Conservation (phyloP, 1,140 invertebrate genomes). For the Oryzaephilus surinamensis region DNA sequence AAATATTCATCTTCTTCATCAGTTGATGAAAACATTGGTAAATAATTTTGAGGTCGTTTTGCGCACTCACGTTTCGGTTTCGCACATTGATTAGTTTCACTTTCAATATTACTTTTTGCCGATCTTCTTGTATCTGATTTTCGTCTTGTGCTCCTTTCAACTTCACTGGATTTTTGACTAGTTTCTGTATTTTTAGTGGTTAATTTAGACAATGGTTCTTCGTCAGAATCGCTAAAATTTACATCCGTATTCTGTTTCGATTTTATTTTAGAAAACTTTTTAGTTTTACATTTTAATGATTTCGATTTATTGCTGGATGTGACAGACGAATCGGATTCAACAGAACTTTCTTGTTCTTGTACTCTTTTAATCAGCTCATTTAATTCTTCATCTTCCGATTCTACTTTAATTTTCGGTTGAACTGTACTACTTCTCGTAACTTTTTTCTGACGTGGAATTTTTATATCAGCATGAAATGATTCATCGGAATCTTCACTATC, state of each 20-base stretch:
- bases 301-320: constrained; percentile 22
- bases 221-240: constrained; percentile 47
- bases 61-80: constrained; percentile 33
- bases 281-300: constrained; percentile 14
- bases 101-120: not conserved
- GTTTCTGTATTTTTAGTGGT: constrained; percentile 19
- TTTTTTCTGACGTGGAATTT: constrained; percentile 21
- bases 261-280: constrained; percentile 19
- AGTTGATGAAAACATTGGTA: constrained; percentile 31
- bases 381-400: constrained; percentile 1
- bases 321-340: constrained; percentile 23
- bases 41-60: constrained; percentile 32
- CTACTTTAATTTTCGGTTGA: not conserved
- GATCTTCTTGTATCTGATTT: constrained; percentile 2
- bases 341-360: constrained; percentile 7
- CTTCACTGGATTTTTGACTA: constrained; percentile 7
- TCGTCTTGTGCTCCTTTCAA: constrained; percentile 14
- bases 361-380: not conserved
- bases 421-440: constrained; percentile 17
- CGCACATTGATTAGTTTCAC: constrained; percentile 2
- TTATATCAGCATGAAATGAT: constrained; percentile 20
- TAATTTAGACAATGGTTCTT: constrained; percentile 45
- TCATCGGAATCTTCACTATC: constrained; percentile 21
- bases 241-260: constrained; percentile 10
- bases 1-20: constrained; percentile 41